Base-by-base conservation (phyloP, 2,797 vertebrate genomes). In the Okamejei kenojei region DNA sequence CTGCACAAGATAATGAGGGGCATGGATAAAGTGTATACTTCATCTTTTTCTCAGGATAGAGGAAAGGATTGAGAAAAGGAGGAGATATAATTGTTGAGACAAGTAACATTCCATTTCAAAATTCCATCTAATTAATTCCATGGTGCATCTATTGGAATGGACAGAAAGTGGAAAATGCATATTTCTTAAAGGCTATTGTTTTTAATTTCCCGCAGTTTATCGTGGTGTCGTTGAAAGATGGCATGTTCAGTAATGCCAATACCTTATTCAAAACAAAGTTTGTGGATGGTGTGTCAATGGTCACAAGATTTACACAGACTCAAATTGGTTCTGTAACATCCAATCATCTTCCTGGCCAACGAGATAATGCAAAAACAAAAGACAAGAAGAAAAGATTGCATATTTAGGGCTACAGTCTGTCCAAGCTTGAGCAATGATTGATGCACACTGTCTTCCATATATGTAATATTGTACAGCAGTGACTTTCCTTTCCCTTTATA, bases 181-280 rank as follows among this genome's bases (percentile, higher is more conserved):
- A 5, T 71, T 74, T 91, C 35, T 73, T 74, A 26, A 26, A 93
- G 78, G 21, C 74, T 58, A 35, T 32, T 80, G 23, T 80, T 86
- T 81, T 79, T 76, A 58, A 26, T 82, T 32, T 93, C 35, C 71
- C 94, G 23, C 94, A 99, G 99, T 99, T 99, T 93, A 96, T 99
- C 94, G 98, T 99, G 74, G 99, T 99, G 93, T 99, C 99, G 7
- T 95, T 99, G 81, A 99, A 99, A 95, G 99, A 99, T 15, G 99
- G 99, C 93, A 99, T 99, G 98, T 99, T 99, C 96, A 98, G 96
- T 95, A 99, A 99, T 0, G 99, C 99, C 93, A 99, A 99, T 0
- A 97, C 99, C 93, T 97, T 99, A 79, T 99, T 97, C 95, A 98
- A 97, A 96, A 99, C 98, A 0, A 98, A 96, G 95, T 99, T 99